A percentile compares a stretch with the other conserved stretches of the same genome.
Conservation (phyloP, 2,888 invertebrate species). For the Morpho achilles region DNA sequence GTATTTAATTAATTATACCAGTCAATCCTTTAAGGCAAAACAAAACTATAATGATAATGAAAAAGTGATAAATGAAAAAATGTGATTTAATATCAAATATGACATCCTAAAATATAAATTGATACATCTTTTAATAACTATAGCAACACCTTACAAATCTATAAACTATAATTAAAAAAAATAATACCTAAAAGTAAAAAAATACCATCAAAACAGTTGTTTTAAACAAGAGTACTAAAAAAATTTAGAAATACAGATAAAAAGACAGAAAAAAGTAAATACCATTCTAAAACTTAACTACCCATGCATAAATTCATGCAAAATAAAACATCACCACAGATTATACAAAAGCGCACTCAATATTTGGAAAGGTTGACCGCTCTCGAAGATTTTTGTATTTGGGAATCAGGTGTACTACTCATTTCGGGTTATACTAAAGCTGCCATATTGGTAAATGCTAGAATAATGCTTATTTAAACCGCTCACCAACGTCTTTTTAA, state of each 20-base stretch:
- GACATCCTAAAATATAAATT: background rate
- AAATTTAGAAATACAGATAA: conserved; percentile 2
- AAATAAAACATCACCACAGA: conserved; percentile 9
- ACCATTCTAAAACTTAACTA: conserved; percentile 3
- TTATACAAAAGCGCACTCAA: conserved; percentile 24
- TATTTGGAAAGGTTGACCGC: conserved; percentile 31
- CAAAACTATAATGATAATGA: background rate
- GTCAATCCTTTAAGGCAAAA: conserved; percentile 1
- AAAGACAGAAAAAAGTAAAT: background rate
- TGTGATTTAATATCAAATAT: background rate
- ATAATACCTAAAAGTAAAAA: background rate
- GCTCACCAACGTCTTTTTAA: conserved; percentile 61
- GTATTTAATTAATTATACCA: background rate
- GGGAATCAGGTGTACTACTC: conserved; percentile 48
- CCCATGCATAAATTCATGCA: conserved; percentile 20
- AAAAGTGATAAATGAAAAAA: background rate
- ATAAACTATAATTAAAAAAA: background rate
- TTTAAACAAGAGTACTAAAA: background rate
- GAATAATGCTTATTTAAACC: conserved; percentile 49
- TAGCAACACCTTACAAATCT: conserved; percentile 1
- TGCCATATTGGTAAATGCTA: conserved; percentile 79
- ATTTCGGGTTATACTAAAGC: conserved; percentile 52
- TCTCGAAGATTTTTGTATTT: conserved; percentile 38
- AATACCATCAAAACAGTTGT: background rate
- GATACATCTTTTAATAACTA: background rate